Evolutionary conservation across 1,140 invertebrate genomes (phyloP).

Genomic region (Neocloeon triangulifer): DNA sequence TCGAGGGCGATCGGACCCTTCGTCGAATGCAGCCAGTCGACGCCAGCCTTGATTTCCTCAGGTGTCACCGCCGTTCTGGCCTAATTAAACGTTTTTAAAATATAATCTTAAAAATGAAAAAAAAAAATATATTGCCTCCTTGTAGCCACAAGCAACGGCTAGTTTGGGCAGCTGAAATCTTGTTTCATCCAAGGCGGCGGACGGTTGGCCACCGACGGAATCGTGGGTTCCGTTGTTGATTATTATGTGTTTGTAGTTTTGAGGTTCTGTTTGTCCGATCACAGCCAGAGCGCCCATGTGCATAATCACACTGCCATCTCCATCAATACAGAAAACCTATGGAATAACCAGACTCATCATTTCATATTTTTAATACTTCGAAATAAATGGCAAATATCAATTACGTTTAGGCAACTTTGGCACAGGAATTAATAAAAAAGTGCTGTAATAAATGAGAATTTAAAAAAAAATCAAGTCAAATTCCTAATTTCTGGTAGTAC

Average conservation of each 20-base stretch:
- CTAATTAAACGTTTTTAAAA: constrained; percentile 9
- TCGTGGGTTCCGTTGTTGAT: constrained; percentile 24
- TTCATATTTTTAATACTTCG: too few relatives aligned
- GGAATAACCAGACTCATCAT: too few relatives aligned
- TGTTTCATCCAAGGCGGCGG: constrained; percentile 4
- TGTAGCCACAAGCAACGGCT: constrained; percentile 7
- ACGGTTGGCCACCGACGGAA: constrained; percentile 22
- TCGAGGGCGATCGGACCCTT: constrained; percentile 20
- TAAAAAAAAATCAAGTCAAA: too few relatives aligned
- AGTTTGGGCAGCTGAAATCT: constrained; percentile 4
- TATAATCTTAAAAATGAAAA: neutral
- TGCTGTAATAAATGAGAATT: too few relatives aligned
- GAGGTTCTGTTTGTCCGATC: constrained; percentile 15
- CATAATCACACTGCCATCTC: constrained; percentile 23
- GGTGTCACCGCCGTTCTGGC: constrained; percentile 14
- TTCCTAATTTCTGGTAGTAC: too few relatives aligned
- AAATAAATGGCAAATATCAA: too few relatives aligned
- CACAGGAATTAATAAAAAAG: too few relatives aligned
- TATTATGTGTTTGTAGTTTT: constrained; percentile 21
- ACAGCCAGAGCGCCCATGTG: constrained; percentile 22
- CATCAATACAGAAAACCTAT: constrained; percentile 21
- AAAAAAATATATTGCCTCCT: constrained; percentile 3
- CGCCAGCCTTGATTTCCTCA: constrained; percentile 14
- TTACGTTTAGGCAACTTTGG: too few relatives aligned
- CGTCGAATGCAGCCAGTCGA: constrained; percentile 11